Base-by-base conservation (phyloP, 2,797 vertebrate species). In the Valencia hispanica region DNA sequence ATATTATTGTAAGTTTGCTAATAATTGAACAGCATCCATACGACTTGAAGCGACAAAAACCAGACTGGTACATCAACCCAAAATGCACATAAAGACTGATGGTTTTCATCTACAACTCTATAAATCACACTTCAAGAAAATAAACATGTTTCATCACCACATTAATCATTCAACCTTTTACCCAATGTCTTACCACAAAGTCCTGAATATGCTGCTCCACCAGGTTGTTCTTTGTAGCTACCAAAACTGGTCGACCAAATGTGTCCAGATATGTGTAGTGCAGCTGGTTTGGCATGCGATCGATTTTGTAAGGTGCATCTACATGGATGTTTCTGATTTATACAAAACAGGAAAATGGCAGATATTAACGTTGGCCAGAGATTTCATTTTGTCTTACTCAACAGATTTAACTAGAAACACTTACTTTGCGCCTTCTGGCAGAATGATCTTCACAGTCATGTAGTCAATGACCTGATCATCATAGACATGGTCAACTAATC, bases 181-280 rank as follows among this genome's bases (percentile, higher is more conserved):
- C 25, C 22, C 65, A 43, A 15, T 22, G 22, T 61, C 20, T 30
- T 30, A 99, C 98, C 96, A 99, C 98, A 0, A 99, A 94, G 86
- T 99, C 98, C 91, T 99, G 98, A 87, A 99, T 99, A 88, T 99
- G 98, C 91, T 99, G 98, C 84, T 99, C 98, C 81, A 99, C 98
- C 89, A 99, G 92, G 77, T 99, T 99, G 82, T 63, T 96, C 95
- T 99, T 99, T 50, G 96, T 96, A 74, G 97, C 98, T 4, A 99
- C 96, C 73, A 99, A 95, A 84, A 99, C 98, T 0, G 98, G 97
- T 15, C 98, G 96, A 66, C 98, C 98, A 36, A 99, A 99, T 0
- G 98, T 99, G 88, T 99, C 98, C 90, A 99, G 92, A 20, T 99
- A 99, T 0, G 98, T 99, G 75, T 98, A 99, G 77, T 99, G 98